phyloP scores from a whole-genome alignment of 37 sponge, comb jelly and placozoan genomes.

The Mnemiopsis leidyi region DNA sequence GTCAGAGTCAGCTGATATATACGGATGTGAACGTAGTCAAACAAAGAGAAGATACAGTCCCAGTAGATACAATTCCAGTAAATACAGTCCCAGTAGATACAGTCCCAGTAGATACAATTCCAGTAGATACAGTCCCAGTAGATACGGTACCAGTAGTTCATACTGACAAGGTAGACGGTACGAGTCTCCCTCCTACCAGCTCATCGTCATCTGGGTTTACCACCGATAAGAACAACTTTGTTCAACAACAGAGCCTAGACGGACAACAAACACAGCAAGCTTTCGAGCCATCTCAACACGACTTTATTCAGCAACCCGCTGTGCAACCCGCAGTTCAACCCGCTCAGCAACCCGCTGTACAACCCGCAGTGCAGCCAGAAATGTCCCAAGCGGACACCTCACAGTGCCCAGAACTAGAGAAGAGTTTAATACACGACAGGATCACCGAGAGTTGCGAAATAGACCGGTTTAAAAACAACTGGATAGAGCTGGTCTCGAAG shows the following conservation, averaged over 20 bases:
- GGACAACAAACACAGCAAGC: not conserved
- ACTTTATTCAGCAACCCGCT: not conserved
- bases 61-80: not conserved
- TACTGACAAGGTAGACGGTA: not conserved
- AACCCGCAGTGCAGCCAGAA: not conserved
- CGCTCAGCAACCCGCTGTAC: not conserved
- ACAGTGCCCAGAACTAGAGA: not conserved
- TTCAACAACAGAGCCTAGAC: not conserved
- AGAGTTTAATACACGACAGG: not conserved
- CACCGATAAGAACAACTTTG: not conserved
- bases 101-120: not conserved
- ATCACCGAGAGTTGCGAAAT: not conserved
- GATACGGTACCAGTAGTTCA: not conserved
- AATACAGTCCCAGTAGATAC: not conserved
- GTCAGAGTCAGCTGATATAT: not conserved
- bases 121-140: too few species aligned
- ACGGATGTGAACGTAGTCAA: not conserved
- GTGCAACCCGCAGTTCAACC: not conserved
- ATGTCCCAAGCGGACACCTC: too few species aligned
- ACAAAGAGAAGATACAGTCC: not conserved
- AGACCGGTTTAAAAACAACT: slow-evolving; percentile 47
- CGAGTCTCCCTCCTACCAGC: not conserved
- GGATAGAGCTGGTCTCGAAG: not conserved
- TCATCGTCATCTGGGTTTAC: too few species aligned
- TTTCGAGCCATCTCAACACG: not conserved